A percentile compares a stretch with the other conserved stretches of the same genome.
phyloP scores from a whole-genome alignment of 2,888 invertebrate genomes.

The Ommatoiulus sabulosus region DNA sequence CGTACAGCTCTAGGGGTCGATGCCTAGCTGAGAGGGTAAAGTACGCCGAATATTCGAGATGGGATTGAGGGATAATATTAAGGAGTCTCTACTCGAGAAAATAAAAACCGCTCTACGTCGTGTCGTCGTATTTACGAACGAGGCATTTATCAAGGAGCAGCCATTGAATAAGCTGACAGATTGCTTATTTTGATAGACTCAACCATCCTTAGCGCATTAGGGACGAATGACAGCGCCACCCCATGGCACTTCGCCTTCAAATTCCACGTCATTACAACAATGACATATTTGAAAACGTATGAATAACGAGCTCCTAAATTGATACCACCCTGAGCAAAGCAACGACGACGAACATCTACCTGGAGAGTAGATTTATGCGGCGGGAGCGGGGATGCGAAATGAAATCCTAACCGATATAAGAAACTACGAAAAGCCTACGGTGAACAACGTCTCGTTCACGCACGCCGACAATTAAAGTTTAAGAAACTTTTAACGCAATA shows the following conservation, averaged over 20 bases:
- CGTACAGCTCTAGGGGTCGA: background rate
- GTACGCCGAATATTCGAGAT: background rate
- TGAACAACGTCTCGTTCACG: too few relatives aligned
- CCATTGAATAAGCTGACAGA: conserved; percentile 35
- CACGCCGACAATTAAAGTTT: too few relatives aligned
- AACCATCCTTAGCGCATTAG: conserved; percentile 39
- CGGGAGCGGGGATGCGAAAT: background rate
- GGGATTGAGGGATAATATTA: background rate
- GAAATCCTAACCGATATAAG: background rate
- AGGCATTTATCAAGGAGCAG: conserved; percentile 20
- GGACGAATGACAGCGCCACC: conserved; percentile 41
- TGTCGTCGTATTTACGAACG: conserved; percentile 32
- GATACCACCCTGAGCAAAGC: background rate
- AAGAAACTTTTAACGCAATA: too few relatives aligned
- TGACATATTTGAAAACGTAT: conserved; percentile 37
- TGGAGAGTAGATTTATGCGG: background rate
- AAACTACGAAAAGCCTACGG: too few relatives aligned
- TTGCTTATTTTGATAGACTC: conserved; percentile 47
- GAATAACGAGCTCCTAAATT: conserved; percentile 44
- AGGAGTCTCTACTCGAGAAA: background rate
- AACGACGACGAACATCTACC: background rate
- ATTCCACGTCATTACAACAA: conserved; percentile 27
- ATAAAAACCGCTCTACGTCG: background rate
- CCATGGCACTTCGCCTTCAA: conserved; percentile 15
- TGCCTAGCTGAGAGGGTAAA: background rate